Evolutionary conservation across 2,888 invertebrate species (phyloP).

Genomic region (Bruchidius siliquastri): DNA sequence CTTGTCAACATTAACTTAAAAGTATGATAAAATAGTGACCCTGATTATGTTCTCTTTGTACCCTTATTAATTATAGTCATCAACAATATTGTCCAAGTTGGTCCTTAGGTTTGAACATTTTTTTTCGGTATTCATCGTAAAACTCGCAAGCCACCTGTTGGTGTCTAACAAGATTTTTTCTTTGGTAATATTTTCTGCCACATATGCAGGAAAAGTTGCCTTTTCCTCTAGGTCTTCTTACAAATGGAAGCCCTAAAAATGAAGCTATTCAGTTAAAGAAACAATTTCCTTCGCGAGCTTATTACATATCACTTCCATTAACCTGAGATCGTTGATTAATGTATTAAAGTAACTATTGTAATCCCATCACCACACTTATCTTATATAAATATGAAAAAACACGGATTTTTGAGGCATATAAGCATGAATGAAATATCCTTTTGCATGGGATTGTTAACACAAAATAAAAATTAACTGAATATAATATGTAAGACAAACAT

Average conservation of each 20-base stretch:
- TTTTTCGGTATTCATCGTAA: background rate
- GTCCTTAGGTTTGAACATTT: background rate
- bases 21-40: background rate
- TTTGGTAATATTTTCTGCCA: constrained; percentile 31
- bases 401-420: no score
- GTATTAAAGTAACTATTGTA: no score
- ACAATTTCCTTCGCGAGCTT: no score
- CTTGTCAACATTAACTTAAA: background rate
- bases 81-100: background rate
- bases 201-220: constrained; percentile 29
- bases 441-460: no score
- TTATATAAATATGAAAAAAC: no score
- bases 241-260: background rate
- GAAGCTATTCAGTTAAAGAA: background rate
- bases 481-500: no score
- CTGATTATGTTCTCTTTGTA: background rate
- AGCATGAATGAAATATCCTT: no score
- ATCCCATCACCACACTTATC: no score
- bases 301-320: no score
- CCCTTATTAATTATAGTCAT: background rate
- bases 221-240: constrained; percentile 28
- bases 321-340: no score
- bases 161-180: constrained; percentile 30
- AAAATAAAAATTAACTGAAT: no score
- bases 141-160: constrained; percentile 26